Evolutionary conservation across 1,140 invertebrate species (phyloP).

Genomic region (Aphelenchoides fujianensis): DNA sequence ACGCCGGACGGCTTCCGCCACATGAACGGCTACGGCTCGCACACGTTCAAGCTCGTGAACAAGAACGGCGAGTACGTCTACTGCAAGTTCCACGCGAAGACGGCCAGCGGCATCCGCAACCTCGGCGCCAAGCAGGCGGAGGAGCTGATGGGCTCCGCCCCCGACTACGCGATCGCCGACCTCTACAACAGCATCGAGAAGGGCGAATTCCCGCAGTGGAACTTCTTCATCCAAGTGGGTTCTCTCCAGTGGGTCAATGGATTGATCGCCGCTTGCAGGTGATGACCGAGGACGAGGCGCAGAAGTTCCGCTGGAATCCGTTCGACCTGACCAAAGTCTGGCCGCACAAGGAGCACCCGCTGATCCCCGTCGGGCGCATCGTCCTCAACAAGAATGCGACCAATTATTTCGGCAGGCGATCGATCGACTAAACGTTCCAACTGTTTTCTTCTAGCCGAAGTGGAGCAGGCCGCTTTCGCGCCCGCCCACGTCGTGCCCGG

Average conservation of each 20-base stretch:
- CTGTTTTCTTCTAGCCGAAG: background rate
- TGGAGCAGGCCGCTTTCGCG: slow-evolving; percentile 78
- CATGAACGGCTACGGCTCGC: slow-evolving; percentile 93
- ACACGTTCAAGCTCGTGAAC: slow-evolving; percentile 90
- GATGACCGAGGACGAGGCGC: slow-evolving; percentile 68
- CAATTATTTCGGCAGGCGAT: slow-evolving; percentile 68
- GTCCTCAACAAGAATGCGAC: slow-evolving; percentile 82
- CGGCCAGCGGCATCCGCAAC: slow-evolving; percentile 84
- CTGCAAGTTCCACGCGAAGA: slow-evolving; percentile 86
- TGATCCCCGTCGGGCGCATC: slow-evolving; percentile 85
- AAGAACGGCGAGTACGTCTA: slow-evolving; percentile 74
- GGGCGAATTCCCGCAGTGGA: slow-evolving; percentile 78
- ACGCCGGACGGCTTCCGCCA: slow-evolving; percentile 83
- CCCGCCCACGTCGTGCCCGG: slow-evolving; percentile 85
- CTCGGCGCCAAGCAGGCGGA: slow-evolving; percentile 73
- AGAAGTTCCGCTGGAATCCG: slow-evolving; percentile 74
- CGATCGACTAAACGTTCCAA: background rate
- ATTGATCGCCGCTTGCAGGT: slow-evolving; percentile 46
- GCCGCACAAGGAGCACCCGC: slow-evolving; percentile 76
- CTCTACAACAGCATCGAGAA: slow-evolving; percentile 82
- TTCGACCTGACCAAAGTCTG: slow-evolving; percentile 82
- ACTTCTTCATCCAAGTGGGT: slow-evolving; percentile 64
- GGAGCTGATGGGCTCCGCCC: slow-evolving; percentile 74
- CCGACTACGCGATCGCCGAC: slow-evolving; percentile 83
- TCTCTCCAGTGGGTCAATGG: background rate